Evolutionary conservation across 2,888 invertebrate species (phyloP).

Genomic region (Junonia oenone): DNA sequence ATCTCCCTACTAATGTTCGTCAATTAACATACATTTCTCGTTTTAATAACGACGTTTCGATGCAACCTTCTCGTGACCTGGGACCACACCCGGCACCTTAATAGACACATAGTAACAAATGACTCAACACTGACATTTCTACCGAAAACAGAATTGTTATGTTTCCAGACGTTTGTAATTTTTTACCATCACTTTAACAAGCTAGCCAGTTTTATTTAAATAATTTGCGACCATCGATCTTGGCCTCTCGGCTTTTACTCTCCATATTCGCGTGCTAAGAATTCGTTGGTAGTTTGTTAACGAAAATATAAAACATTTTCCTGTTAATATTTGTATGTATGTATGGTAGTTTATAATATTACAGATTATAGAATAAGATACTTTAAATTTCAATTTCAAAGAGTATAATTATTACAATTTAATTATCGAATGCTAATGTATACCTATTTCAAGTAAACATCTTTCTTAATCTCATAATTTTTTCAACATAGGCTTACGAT

Average conservation of each 20-base stretch:
- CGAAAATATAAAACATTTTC: background rate
- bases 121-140: constrained; percentile 23
- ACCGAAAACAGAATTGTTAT: constrained; percentile 23
- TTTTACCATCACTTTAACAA: constrained; percentile 24
- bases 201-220: constrained; percentile 30
- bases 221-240: constrained; percentile 23
- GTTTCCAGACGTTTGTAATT: constrained; percentile 20
- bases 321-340: background rate
- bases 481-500: background rate
- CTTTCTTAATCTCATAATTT: background rate
- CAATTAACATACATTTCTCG: background rate
- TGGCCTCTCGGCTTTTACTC: constrained; percentile 18
- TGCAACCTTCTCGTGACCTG: constrained; percentile 18
- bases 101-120: constrained; percentile 11
- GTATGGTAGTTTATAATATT: background rate
- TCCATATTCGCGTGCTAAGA: constrained; percentile 5
- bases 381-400: background rate
- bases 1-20: background rate
- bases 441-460: background rate
- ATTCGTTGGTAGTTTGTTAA: background rate
- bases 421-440: background rate
- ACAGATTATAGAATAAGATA: background rate
- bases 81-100: constrained; percentile 11
- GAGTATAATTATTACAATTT: background rate
- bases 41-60: background rate